Evolutionary conservation across 2,113 vertebrate species (phyloP).

Genomic region (Aegotheles bennettii): DNA sequence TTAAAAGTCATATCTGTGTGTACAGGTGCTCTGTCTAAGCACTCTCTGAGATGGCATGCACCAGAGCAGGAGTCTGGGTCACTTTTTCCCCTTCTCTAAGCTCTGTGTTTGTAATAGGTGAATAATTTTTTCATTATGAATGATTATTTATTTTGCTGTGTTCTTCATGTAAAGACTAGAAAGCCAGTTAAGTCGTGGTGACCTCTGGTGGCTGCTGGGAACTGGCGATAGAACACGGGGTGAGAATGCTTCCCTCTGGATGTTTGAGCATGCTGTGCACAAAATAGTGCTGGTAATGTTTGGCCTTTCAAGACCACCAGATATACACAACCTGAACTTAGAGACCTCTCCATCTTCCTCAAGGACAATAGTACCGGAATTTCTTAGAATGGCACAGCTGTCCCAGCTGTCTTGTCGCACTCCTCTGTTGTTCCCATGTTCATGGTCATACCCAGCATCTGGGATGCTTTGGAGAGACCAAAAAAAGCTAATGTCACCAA

Average conservation of each 20-base stretch:
- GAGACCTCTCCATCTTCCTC: neutral
- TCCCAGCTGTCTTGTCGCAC: fast-evolving
- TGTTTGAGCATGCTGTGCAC: neutral
- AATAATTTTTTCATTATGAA: neutral
- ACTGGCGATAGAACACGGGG: neutral
- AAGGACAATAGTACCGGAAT: neutral
- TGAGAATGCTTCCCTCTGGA: neutral
- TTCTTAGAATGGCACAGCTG: neutral
- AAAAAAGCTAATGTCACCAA: neutral
- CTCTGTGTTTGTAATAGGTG: neutral
- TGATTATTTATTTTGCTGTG: neutral
- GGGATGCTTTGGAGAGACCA: neutral
- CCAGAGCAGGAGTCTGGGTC: neutral
- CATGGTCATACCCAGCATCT: neutral
- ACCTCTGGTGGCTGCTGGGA: slow-evolving; percentile 51
- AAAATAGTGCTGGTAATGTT: neutral
- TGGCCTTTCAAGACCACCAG: neutral
- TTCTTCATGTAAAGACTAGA: neutral
- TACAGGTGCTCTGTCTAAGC: neutral
- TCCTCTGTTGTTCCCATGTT: neutral
- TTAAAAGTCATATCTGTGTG: fast-evolving
- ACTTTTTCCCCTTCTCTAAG: neutral
- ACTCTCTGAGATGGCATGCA: neutral
- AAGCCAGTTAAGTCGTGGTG: slow-evolving; percentile 20
- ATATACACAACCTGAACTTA: neutral